Evolutionary conservation across 2,113 vertebrate species (phyloP).

Genomic region (Phyllostomus discolor): DNA sequence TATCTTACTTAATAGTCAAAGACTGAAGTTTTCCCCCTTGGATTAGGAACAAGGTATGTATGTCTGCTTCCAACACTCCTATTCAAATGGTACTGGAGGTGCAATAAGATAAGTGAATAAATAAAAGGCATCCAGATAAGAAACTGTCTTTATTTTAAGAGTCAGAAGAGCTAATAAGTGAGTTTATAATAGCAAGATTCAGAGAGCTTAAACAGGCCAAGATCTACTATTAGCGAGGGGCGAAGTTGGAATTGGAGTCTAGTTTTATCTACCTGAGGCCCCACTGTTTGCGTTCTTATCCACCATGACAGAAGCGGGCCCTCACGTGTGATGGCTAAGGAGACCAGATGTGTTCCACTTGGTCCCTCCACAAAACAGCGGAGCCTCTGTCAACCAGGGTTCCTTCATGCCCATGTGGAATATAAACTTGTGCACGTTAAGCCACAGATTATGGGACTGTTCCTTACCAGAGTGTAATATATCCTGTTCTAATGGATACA

Average conservation of each 20-base stretch:
- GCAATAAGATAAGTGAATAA: background rate
- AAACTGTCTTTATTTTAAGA: conserved; percentile 8
- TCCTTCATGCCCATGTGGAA: background rate
- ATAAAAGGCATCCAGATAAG: background rate
- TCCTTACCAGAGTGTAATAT: background rate
- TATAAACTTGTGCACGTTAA: background rate
- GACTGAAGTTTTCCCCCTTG: background rate
- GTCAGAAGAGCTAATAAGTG: background rate
- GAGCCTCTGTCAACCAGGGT: background rate
- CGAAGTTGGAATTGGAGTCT: background rate
- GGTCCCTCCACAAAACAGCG: background rate
- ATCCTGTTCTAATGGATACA: background rate
- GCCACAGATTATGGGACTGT: background rate
- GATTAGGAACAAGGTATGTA: background rate
- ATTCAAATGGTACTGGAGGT: background rate
- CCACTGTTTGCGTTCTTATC: background rate
- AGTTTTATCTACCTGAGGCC: background rate
- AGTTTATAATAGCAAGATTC: background rate
- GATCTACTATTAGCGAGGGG: background rate
- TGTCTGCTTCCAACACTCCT: background rate
- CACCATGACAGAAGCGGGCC: background rate
- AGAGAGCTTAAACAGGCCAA: background rate
- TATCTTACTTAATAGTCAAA: background rate
- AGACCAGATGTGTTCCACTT: background rate
- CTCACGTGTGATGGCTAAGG: background rate